phyloP scores from a whole-genome alignment of 2,797 vertebrate genomes.

The Chloroceryle inda region DNA sequence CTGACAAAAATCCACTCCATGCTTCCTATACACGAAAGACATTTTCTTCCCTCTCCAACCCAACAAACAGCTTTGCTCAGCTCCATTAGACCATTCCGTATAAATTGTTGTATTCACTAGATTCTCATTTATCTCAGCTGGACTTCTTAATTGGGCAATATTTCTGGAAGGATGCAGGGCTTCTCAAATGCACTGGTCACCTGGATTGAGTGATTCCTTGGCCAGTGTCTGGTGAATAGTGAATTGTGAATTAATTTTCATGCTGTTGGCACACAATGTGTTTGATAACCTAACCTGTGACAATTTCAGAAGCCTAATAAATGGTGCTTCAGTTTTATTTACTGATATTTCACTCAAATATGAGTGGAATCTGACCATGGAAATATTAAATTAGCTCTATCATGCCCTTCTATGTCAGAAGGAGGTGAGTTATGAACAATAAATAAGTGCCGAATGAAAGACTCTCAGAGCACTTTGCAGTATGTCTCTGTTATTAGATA shows the following conservation, averaged over 20 bases:
- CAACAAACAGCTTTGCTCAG: not conserved
- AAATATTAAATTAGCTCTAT: conserved; percentile 73
- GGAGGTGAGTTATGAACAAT: conserved; percentile 68
- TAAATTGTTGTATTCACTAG: not conserved
- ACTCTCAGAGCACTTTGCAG: conserved; percentile 29
- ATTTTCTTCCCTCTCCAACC: not conserved
- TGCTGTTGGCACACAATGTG: conserved; percentile 23
- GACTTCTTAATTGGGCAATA: not conserved
- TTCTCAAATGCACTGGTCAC: conserved; percentile 12
- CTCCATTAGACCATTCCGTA: not conserved
- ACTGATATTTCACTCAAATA: conserved; percentile 76
- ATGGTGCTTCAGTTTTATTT: conserved; percentile 75
- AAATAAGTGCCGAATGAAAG: conserved; percentile 60
- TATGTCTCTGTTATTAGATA: conserved; percentile 68
- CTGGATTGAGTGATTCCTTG: conserved; percentile 20
- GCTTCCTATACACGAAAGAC: not conserved
- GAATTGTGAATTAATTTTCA: conserved; percentile 66
- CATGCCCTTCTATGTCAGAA: conserved; percentile 76
- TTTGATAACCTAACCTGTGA: conserved; percentile 75
- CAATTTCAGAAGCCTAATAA: conserved; percentile 74
- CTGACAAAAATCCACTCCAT: not conserved
- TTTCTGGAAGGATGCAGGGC: conserved; percentile 9
- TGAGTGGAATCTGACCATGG: conserved; percentile 66
- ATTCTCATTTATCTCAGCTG: conserved; percentile 6
- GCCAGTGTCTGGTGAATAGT: conserved; percentile 25